Percentiles rank a stretch among this genome's conserved stretches.
phyloP scores from a whole-genome alignment of 2,797 vertebrate genomes.

The Etheostoma perlongum region DNA sequence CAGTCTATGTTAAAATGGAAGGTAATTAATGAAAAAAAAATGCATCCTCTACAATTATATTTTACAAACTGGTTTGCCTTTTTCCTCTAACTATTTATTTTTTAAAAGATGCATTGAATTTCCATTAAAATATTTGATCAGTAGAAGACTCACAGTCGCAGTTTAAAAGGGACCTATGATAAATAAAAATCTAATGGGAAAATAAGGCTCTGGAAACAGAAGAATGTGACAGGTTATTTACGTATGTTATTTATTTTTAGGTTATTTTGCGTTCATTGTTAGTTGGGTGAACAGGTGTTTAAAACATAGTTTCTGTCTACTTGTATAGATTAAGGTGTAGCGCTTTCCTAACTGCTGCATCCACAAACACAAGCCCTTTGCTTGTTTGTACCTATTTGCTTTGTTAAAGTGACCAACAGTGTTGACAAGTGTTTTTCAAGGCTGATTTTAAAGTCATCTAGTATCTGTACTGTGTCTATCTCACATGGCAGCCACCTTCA shows the following conservation, averaged over 20 bases:
- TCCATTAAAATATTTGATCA: not conserved
- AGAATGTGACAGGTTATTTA: not conserved
- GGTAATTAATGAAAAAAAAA: not conserved
- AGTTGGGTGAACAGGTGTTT: not conserved
- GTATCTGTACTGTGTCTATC: conserved; percentile 30
- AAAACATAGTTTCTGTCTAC: not conserved
- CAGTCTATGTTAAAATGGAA: conserved; percentile 7
- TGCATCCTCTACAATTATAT: not conserved
- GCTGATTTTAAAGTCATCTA: conserved; percentile 22
- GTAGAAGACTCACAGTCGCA: not conserved
- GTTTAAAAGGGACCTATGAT: not conserved
- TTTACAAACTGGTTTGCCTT: not conserved
- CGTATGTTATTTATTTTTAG: too few relatives aligned
- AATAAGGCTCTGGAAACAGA: not conserved
- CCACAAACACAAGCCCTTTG: not conserved
- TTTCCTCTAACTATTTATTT: conserved; percentile 1
- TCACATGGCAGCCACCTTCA: not conserved
- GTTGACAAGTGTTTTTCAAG: not conserved
- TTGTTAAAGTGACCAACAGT: not conserved
- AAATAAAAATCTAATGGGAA: not conserved
- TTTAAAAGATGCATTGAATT: conserved; percentile 12
- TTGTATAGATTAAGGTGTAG: not conserved
- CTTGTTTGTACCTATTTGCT: not conserved
- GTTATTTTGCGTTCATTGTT: not conserved
- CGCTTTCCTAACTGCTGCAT: not conserved